Evolutionary conservation across 2,888 invertebrate genomes (phyloP), one percentile per base, ranked within the genome.

Genomic region (Lissonota sp.): DNA sequence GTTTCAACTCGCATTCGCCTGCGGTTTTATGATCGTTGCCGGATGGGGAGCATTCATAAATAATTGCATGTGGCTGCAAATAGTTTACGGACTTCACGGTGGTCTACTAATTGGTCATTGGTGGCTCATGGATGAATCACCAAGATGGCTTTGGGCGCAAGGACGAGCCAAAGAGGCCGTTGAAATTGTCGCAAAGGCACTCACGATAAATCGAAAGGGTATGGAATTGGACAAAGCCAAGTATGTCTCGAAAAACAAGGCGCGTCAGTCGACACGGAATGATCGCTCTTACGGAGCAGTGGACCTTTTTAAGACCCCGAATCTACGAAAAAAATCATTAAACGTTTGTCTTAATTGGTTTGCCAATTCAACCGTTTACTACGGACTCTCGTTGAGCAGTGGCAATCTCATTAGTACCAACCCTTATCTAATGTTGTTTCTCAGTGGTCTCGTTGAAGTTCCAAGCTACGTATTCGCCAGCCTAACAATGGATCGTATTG

Each of bases 71-170:
- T 92, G 95, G 86, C 93, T 97, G n/a, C 97, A 97, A 93, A 93
- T 97, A 0, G 93, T 96, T 3, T 97, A 97, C 87, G 97, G 97
- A 1, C 92, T 96, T 42, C 97, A 97, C 87, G 95, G 96, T 67
- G 92, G 95, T 14, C 90, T 97, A 0, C 94, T 97, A 0, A 92
- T 97, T 44, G 96, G 95, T 0, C 97, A 97, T 89, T 97, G 97
- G 94, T 97, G 97, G 97, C 93, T 97, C 4, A 96, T 98, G 95
- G 97, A 97, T 86, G 97, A 98, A 93, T 97, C 97, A 6, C 97
- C 97, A 0, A 94, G 97, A 12, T 98, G 97, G 97, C 92, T 97
- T 6, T 97, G 97, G 97, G 95, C 96, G 46, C 97, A 97, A 90
- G 97, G 97, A 0, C 94, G 95, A 62, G 93, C 94, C 0, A 94